phyloP scores from a whole-genome alignment of 2,888 invertebrate genomes.

The Ecdyonurus torrentis region DNA sequence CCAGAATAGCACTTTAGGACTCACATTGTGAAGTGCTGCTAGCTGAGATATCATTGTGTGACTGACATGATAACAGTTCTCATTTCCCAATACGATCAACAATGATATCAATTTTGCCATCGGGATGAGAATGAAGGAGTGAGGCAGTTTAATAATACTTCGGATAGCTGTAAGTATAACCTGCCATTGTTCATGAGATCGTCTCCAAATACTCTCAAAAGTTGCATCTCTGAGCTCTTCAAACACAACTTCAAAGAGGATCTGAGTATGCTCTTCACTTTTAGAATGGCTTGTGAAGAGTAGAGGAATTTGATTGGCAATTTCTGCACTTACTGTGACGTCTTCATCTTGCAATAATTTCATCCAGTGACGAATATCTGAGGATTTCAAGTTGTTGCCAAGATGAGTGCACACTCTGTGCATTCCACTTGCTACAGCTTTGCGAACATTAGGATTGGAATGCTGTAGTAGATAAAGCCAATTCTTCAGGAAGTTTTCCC shows the following conservation, averaged over 20 bases:
- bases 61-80: not conserved
- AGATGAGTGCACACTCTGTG: not conserved
- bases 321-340: not conserved
- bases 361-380: not conserved
- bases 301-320: not conserved
- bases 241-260: not conserved
- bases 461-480: not conserved
- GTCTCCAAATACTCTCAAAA: not conserved
- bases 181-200: not conserved
- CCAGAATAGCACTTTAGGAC: not conserved
- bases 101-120: not conserved
- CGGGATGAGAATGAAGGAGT: not conserved
- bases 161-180: not conserved
- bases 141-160: not conserved
- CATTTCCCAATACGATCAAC: not conserved
- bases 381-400: not conserved
- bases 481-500: not conserved
- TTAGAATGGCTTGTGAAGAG: not conserved
- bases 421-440: not conserved
- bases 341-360: not conserved
- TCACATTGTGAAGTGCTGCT: not conserved
- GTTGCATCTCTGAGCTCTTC: not conserved
- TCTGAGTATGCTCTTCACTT: not conserved
- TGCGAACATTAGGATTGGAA: not conserved
- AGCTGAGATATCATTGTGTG: not conserved